Evolutionary conservation across 2,888 invertebrate genomes (phyloP), one percentile per base, ranked within the genome.

Genomic region (Shargacucullia verbasci): DNA sequence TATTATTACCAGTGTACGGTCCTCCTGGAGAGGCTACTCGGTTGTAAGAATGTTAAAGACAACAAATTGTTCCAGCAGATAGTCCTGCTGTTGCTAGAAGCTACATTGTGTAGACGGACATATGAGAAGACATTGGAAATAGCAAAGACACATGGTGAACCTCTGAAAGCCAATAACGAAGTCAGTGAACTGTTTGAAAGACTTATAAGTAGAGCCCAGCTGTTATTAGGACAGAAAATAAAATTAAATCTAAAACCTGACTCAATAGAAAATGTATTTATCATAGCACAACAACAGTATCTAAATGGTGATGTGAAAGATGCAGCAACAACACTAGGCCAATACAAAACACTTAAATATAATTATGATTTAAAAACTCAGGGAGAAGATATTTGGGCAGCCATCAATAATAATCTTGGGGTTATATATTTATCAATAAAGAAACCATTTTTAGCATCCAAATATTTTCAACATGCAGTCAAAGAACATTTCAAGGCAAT

Each of bases 361-460:
- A 85, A 84, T 62, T 92, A 93, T 78, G 87, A 91, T 78, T 70
- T 91, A 40, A 91, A 88, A 73, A 83, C 85, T 14, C 90, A 93
- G 73, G 92, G 92, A 8, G 93, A 94, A 82, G 94, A 94, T 52
- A 91, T 94, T 39, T 94, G 93, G 94, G 92, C 94, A 59, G 93
- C 94, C 29, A 87, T 96, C 78, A 96, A 97, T 81, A 98, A 98
- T 82, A 98, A 98, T 80, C 95, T 98, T 81, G 98, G 97, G 40
- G 96, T 97, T 48, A 95, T 97, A 70, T 97, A 98, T 87, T 95
- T 97, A 81, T 96, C 97, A 34, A 95, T 97, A 88, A 96, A 96
- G 14, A 98, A 98, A 90, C 97, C 97, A 43, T 96, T 96, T 87
- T 94, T 98, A 59, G 97, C 97, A 7, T 95, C 96, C 47, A 96